Percentiles rank a stretch among this genome's conserved stretches.
Conservation (phyloP, 2,113 vertebrate species). For the Lipophrys pholis region DNA sequence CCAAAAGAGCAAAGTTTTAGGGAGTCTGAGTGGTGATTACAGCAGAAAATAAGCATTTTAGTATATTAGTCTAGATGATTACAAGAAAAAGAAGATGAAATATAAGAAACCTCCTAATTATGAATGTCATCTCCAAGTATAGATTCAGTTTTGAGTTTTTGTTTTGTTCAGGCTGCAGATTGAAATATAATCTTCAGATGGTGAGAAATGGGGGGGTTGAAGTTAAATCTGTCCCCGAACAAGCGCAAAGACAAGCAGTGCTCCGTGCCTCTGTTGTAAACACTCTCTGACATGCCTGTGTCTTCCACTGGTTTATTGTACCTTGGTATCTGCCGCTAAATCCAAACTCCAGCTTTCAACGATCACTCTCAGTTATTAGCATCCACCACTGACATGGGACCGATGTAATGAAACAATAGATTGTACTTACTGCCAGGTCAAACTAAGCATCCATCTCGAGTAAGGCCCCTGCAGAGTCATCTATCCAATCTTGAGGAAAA, state of each 20-base stretch:
- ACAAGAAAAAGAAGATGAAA: constrained; percentile 1
- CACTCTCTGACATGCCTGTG: constrained; percentile 38
- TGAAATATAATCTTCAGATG: constrained; percentile 16
- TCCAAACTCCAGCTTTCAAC: constrained; percentile 47
- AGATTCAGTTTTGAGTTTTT: constrained; percentile 15
- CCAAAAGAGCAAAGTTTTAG: constrained; percentile 3
- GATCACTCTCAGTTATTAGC: constrained; percentile 65
- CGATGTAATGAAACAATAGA: constrained; percentile 71
- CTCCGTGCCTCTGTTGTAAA: constrained; percentile 42
- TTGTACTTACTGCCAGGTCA: constrained; percentile 78
- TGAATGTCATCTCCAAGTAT: constrained; percentile 9
- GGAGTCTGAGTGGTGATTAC: constrained; percentile 1
- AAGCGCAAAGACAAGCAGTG: constrained; percentile 14
- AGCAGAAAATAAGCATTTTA: constrained; percentile 11
- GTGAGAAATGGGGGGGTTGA: constrained; percentile 7
- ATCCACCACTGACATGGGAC: constrained; percentile 50
- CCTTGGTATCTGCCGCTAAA: constrained; percentile 49
- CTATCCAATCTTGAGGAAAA: constrained; percentile 57
- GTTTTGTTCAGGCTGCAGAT: constrained; percentile 15
- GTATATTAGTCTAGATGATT: neutral
- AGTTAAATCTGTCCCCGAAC: constrained; percentile 25
- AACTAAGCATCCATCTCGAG: constrained; percentile 73
- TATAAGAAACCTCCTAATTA: constrained; percentile 16
- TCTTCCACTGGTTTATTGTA: constrained; percentile 23
- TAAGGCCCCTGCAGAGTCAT: constrained; percentile 60